Conservation (phyloP, 2,113 vertebrate genomes). For the Cephalopholis sonnerati region DNA sequence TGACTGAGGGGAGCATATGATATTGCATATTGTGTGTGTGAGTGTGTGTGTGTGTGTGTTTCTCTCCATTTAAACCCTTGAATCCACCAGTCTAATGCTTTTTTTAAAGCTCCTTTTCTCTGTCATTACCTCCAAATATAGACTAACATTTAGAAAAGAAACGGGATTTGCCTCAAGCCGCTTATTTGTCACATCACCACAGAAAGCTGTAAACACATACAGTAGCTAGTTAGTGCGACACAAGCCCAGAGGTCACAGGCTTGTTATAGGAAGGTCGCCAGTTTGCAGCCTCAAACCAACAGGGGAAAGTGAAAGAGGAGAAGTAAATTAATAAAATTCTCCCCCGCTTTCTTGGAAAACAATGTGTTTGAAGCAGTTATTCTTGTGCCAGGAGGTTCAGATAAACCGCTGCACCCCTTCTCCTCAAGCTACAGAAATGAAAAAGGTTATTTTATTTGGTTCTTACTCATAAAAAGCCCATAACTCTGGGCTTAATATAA, state of each 20-base stretch:
- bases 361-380: not conserved
- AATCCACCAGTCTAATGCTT: conserved; percentile 46
- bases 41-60: not conserved
- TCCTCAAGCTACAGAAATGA: not conserved
- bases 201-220: conserved; percentile 42
- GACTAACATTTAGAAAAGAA: conserved; percentile 52
- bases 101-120: conserved; percentile 54
- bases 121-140: conserved; percentile 69
- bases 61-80: conserved; percentile 40
- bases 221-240: conserved; percentile 1
- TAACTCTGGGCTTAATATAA: not conserved
- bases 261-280: not conserved
- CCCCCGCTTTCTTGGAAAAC: not conserved
- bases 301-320: not conserved
- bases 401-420: not conserved
- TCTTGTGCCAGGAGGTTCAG: not conserved
- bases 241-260: conserved; percentile 40
- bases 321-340: not conserved
- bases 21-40: conserved; percentile 18
- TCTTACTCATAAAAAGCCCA: not conserved
- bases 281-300: conserved; percentile 1
- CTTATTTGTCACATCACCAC: conserved; percentile 51
- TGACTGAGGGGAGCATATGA: conserved; percentile 12
- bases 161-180: conserved; percentile 63
- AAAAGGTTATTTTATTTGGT: not conserved